These are phyloP conservation scores for Paraescarpia echinospica DNA, from an alignment of 1,140 invertebrate genomes.

Conservation along the genomic window DNA sequence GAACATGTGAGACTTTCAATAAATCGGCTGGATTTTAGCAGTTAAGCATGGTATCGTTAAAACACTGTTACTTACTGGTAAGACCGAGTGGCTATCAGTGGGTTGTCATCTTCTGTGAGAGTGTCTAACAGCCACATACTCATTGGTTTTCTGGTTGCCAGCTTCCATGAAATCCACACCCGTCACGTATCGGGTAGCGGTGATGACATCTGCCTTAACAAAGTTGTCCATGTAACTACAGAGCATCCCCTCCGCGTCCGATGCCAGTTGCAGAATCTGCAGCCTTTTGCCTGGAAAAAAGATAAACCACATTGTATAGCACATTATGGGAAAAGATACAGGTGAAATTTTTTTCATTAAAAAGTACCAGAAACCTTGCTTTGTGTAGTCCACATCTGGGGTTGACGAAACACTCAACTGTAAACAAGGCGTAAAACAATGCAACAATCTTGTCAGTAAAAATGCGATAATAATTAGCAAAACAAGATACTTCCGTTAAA, in stretches of 20 bases:
- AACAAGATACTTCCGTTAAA: too few relatives aligned
- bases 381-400: too few relatives aligned
- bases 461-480: too few relatives aligned
- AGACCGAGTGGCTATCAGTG: neutral
- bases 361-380: too few relatives aligned
- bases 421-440: too few relatives aligned
- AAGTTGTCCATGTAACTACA: conserved; percentile 2
- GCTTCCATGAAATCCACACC: neutral
- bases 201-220: conserved; percentile 1
- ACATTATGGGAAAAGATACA: conserved; percentile 4
- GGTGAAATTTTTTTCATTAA: neutral
- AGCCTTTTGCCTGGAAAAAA: conserved; percentile 3
- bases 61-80: conserved; percentile 14
- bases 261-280: conserved; percentile 16
- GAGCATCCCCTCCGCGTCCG: neutral
- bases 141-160: neutral
- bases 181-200: neutral
- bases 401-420: too few relatives aligned
- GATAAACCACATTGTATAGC: neutral
- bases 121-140: neutral
- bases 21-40: too few relatives aligned
- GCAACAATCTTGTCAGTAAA: too few relatives aligned
- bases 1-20: too few relatives aligned
- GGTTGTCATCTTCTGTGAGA: conserved; percentile 7
- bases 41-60: neutral